Evolutionary conservation across 1,140 invertebrate genomes (phyloP).

Genomic region (Scaptomyza graminum): DNA sequence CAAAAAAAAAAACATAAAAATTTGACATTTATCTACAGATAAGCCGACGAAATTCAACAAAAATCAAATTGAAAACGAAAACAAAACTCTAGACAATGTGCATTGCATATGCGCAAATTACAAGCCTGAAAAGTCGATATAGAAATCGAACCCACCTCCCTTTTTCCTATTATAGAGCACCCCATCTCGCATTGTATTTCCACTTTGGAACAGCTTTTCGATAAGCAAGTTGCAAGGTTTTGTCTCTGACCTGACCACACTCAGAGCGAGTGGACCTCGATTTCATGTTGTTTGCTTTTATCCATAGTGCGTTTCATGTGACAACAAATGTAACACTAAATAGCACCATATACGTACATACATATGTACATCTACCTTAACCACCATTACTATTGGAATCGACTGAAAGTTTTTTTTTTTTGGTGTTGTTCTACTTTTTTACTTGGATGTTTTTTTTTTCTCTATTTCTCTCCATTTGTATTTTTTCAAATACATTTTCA

Average conservation of each 20-base stretch:
- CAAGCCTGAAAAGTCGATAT: constrained; percentile 20
- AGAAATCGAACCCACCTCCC: constrained; percentile 6
- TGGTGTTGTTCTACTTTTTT: neutral
- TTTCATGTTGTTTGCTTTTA: constrained; percentile 3
- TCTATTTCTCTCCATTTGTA: constrained; percentile 15
- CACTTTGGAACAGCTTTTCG: constrained; percentile 9
- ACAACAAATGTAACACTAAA: constrained; percentile 39
- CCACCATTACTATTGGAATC: neutral
- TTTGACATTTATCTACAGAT: constrained; percentile 16
- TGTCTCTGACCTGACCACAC: constrained; percentile 18
- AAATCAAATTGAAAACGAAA: neutral
- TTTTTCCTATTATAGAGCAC: no score
- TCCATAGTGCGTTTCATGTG: constrained; percentile 44
- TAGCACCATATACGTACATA: constrained; percentile 20
- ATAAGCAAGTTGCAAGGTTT: constrained; percentile 34
- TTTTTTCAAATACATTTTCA: constrained; percentile 40
- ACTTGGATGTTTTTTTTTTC: no score
- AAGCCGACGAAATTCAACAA: constrained; percentile 3
- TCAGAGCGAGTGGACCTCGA: neutral
- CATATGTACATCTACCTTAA: neutral
- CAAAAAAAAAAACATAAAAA: constrained; percentile 1
- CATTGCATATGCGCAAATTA: constrained; percentile 42
- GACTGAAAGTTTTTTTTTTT: neutral
- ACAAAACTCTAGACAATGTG: constrained; percentile 23
- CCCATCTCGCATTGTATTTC: neutral